These are phyloP conservation scores for Thermophis baileyi DNA, from an alignment of 2,113 vertebrate species.

Conservation along the genomic window DNA sequence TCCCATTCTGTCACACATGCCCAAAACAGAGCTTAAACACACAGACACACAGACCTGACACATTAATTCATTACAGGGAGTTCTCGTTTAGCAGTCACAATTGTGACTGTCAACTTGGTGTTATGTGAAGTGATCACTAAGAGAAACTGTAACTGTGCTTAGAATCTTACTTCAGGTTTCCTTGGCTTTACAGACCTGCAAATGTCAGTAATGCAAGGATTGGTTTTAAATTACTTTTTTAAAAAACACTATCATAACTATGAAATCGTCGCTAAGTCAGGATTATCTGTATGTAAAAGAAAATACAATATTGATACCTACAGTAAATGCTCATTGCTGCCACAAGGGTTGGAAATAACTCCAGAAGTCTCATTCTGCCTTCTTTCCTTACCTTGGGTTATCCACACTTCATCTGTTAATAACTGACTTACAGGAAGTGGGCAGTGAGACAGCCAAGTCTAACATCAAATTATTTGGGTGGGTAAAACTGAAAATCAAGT, in stretches of 20 bases:
- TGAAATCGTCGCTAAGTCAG: neutral
- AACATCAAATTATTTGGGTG: neutral
- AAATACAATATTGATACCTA: neutral
- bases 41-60: neutral
- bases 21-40: neutral
- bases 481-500: neutral
- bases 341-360: neutral
- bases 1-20: no score
- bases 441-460: neutral
- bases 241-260: neutral
- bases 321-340: neutral
- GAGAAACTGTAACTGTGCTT: neutral
- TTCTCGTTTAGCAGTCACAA: neutral
- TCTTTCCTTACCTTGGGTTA: neutral
- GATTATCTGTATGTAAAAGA: neutral
- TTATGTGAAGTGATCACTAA: neutral
- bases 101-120: neutral
- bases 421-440: neutral
- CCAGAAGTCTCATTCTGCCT: neutral
- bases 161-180: neutral
- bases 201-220: neutral
- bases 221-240: neutral
- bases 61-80: neutral
- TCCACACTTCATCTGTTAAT: neutral
- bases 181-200: neutral